Evolutionary conservation across 1,140 invertebrate genomes (phyloP).

Genomic region (Heterodera carotae): DNA sequence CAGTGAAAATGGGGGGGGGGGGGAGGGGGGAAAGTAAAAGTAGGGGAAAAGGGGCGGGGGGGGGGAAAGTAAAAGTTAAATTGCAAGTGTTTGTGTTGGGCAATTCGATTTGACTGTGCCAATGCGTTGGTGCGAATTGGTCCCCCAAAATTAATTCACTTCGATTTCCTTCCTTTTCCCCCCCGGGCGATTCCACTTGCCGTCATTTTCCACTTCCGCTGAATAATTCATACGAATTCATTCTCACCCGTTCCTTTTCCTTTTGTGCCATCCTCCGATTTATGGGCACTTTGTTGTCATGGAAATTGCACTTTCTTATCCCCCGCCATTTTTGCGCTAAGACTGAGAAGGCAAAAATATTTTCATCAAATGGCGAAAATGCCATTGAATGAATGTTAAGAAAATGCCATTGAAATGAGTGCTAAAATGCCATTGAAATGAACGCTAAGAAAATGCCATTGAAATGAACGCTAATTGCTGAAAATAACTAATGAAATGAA

Average conservation of each 20-base stretch:
- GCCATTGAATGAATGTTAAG: neutral
- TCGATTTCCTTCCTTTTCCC: no score
- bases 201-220: constrained; percentile 10
- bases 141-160: no score
- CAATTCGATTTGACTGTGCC: no score
- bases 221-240: constrained; percentile 4
- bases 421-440: no score
- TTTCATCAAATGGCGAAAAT: neutral
- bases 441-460: no score
- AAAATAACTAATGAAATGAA: no score
- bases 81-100: neutral
- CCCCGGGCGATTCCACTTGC: neutral
- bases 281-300: constrained; percentile 15
- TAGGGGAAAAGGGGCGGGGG: neutral
- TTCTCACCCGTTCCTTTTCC: neutral
- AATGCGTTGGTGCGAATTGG: no score
- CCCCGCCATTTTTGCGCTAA: neutral
- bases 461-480: no score
- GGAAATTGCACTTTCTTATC: neutral
- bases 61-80: neutral
- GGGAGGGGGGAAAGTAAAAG: neutral
- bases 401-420: neutral
- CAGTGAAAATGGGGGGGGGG: no score
- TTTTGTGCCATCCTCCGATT: neutral
- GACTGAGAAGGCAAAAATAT: neutral